Percentiles rank a stretch among this genome's conserved stretches.
These are phyloP conservation scores for Atta texana DNA, from an alignment of 1,140 invertebrate species.

Conservation along the genomic window DNA sequence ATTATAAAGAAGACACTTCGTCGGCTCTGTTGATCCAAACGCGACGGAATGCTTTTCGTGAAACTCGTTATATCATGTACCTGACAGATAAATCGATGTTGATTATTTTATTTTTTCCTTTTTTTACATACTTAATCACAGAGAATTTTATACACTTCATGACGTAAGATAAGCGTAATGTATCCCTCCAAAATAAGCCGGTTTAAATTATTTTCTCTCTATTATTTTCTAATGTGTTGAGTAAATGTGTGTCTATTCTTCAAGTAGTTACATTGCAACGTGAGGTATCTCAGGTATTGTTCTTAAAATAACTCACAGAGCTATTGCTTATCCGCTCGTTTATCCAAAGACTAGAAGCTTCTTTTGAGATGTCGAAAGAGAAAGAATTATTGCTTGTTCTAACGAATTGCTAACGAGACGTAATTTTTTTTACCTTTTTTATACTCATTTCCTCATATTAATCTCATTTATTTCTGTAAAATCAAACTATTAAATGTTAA, in stretches of 20 bases:
- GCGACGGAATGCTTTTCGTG: conserved; percentile 26
- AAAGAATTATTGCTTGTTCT: conserved; percentile 56
- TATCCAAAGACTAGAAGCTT: conserved; percentile 36
- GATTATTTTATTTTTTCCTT: conserved; percentile 20
- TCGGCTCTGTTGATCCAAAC: conserved; percentile 39
- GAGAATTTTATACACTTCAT: not conserved
- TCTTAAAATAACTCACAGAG: conserved; percentile 26
- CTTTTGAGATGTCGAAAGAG: conserved; percentile 2
- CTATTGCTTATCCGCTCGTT: conserved; percentile 30
- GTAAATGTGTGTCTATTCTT: not conserved
- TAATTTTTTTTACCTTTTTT: conserved; percentile 37
- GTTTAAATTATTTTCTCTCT: not conserved
- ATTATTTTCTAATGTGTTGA: not conserved
- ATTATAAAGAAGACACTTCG: conserved; percentile 48
- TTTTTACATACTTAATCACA: not conserved
- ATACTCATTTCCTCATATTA: not conserved
- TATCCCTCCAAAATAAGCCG: not conserved
- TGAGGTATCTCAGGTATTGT: conserved; percentile 14
- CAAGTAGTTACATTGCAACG: not conserved
- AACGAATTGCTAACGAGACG: conserved; percentile 64
- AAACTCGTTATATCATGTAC: conserved; percentile 33
- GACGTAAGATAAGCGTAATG: not conserved
- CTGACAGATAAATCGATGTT: conserved; percentile 24
- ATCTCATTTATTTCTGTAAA: conserved; percentile 6
- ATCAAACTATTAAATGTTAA: not conserved